Percentiles rank a stretch among this genome's conserved stretches.
These are phyloP conservation scores for Zaprionus taronus DNA, from an alignment of 1,140 invertebrate species.

Conservation along the genomic window DNA sequence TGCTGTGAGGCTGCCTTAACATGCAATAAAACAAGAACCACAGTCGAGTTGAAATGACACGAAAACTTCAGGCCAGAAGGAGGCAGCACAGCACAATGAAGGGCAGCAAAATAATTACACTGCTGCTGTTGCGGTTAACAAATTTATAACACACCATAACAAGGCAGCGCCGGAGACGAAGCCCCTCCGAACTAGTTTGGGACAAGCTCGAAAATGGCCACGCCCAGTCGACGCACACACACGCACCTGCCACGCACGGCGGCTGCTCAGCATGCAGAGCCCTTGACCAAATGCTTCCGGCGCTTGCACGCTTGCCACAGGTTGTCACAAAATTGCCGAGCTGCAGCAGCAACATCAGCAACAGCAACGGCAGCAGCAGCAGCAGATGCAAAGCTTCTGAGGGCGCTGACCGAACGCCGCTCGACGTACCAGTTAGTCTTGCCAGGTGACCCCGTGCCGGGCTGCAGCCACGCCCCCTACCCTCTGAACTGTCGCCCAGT, in stretches of 20 bases:
- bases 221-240: slow-evolving; percentile 19
- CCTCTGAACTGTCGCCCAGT: neutral
- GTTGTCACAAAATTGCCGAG: slow-evolving; percentile 76
- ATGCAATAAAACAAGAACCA: slow-evolving; percentile 69
- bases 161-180: slow-evolving; percentile 34
- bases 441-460: slow-evolving; percentile 36
- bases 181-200: slow-evolving; percentile 29
- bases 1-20: slow-evolving; percentile 39
- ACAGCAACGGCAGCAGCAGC: slow-evolving; percentile 33
- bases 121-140: slow-evolving; percentile 74
- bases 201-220: slow-evolving; percentile 62
- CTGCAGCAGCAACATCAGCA: slow-evolving; percentile 35
- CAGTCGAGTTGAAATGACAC: slow-evolving; percentile 43
- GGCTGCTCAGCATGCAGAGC: slow-evolving; percentile 18
- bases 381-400: slow-evolving; percentile 55
- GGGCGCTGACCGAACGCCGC: slow-evolving; percentile 13
- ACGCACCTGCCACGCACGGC: slow-evolving; percentile 14
- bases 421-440: slow-evolving; percentile 8
- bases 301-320: slow-evolving; percentile 58
- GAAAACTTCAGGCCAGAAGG: slow-evolving; percentile 31
- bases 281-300: slow-evolving; percentile 71
- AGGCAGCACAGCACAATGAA: slow-evolving; percentile 11
- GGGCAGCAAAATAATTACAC: slow-evolving; percentile 27
- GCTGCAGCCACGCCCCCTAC: neutral
- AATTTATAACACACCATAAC: slow-evolving; percentile 71